These are phyloP conservation scores for Acipenser oxyrinchus DNA, from an alignment of 2,797 vertebrate species.

Conservation along the genomic window DNA sequence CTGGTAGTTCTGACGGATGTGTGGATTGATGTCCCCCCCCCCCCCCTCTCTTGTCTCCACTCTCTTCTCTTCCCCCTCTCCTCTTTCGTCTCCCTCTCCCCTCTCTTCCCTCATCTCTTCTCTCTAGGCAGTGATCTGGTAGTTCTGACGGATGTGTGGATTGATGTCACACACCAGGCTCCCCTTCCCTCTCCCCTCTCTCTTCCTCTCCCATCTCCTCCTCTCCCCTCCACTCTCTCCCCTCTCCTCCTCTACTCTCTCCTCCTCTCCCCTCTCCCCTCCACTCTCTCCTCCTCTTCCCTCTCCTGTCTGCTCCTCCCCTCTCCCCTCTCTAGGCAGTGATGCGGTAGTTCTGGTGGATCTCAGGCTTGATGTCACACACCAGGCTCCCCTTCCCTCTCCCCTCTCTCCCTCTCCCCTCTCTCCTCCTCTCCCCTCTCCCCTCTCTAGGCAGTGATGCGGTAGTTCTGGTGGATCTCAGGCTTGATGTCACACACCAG, in stretches of 20 bases:
- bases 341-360: constrained; percentile 64
- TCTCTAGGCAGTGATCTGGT: too few relatives aligned
- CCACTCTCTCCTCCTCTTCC: not conserved
- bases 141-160: not conserved
- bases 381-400: constrained; percentile 37
- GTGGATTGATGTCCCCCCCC: constrained; percentile 54
- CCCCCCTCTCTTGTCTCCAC: too few relatives aligned
- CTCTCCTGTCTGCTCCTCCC: not conserved
- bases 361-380: constrained; percentile 65
- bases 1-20: constrained; percentile 66
- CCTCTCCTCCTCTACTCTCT: not conserved
- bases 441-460: constrained; percentile 52
- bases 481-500: constrained; percentile 66
- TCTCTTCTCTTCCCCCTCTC: not conserved
- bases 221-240: too few relatives aligned
- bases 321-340: constrained; percentile 43
- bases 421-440: not conserved
- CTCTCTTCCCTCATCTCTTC: not conserved
- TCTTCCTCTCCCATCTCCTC: not conserved
- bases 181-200: not conserved
- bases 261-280: not conserved
- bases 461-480: constrained; percentile 66
- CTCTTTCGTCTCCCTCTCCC: not conserved
- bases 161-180: too few relatives aligned
- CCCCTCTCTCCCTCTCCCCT: not conserved